Conservation (phyloP, 2,888 invertebrate genomes). For the Mayetiola destructor region DNA sequence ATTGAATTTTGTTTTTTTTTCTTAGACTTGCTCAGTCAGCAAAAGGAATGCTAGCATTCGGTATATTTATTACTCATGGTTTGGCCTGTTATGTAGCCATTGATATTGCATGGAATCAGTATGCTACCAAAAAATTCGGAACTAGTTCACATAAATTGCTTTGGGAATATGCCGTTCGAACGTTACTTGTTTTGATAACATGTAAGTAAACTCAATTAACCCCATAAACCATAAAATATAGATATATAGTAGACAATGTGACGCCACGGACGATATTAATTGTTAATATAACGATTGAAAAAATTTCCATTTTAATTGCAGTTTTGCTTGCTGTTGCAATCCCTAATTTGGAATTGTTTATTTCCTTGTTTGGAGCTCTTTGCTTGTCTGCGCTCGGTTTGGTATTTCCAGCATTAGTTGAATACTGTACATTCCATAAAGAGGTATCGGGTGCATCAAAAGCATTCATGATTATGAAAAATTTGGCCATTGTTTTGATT, state of each 20-base stretch:
- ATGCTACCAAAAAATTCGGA: constrained; percentile 44
- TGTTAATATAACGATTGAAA: not conserved
- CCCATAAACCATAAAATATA: not conserved
- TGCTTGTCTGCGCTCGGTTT: constrained; percentile 78
- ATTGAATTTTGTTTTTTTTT: not conserved
- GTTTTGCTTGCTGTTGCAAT: constrained; percentile 73
- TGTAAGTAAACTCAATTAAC: not conserved
- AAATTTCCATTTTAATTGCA: constrained; percentile 33
- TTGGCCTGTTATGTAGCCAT: constrained; percentile 93
- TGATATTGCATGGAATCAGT: constrained; percentile 80
- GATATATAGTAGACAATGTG: not conserved
- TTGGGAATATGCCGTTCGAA: constrained; percentile 66
- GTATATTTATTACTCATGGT: constrained; percentile 83
- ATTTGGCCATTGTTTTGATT: constrained; percentile 46
- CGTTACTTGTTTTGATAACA: constrained; percentile 35
- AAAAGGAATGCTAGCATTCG: constrained; percentile 56
- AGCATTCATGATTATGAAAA: constrained; percentile 45
- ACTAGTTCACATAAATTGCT: constrained; percentile 44
- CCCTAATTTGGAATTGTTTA: constrained; percentile 69
- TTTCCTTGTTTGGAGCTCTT: constrained; percentile 73
- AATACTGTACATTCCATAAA: constrained; percentile 70
- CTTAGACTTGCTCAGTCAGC: constrained; percentile 56
- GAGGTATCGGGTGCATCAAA: constrained; percentile 41
- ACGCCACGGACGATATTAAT: no score
- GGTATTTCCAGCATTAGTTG: constrained; percentile 79